Conservation (phyloP, 2,113 vertebrate genomes). For the Dicaeum eximium region DNA sequence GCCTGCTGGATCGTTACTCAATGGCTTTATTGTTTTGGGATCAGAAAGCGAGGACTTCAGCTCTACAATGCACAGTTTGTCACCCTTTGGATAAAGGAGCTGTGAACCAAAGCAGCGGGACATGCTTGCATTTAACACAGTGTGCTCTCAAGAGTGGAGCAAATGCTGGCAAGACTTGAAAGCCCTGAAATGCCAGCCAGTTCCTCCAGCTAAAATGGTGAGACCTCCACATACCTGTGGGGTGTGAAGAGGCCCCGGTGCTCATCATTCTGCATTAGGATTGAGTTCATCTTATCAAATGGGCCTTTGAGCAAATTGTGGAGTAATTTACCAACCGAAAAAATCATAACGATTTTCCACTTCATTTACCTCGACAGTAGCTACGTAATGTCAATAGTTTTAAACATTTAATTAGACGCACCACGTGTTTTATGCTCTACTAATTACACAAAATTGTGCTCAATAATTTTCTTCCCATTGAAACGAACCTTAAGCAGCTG, state of each 20-base stretch:
- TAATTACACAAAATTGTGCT: conserved; percentile 69
- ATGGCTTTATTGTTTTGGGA: conserved; percentile 12
- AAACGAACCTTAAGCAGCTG: conserved; percentile 66
- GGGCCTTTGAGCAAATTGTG: conserved; percentile 49
- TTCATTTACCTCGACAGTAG: conserved; percentile 69
- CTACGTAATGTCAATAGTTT: conserved; percentile 68
- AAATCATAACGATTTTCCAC: conserved; percentile 63
- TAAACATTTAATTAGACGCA: conserved; percentile 70
- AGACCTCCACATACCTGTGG: conserved; percentile 35
- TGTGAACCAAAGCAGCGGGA: background rate
- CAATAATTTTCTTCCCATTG: conserved; percentile 65
- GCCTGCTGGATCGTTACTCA: background rate
- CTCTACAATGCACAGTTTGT: conserved; percentile 11
- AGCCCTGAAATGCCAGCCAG: conserved; percentile 6
- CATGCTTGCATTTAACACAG: background rate
- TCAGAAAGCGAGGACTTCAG: background rate
- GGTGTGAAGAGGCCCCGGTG: conserved; percentile 51
- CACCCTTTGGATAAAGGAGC: background rate
- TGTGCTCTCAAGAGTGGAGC: background rate
- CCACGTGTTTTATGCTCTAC: conserved; percentile 70
- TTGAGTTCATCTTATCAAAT: conserved; percentile 70
- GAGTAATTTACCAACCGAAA: conserved; percentile 58
- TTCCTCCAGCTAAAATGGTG: background rate
- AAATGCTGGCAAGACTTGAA: background rate
- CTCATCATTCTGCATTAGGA: conserved; percentile 52